Evolutionary conservation across 2,888 invertebrate genomes (phyloP).

Genomic region (Drosophila falleni): DNA sequence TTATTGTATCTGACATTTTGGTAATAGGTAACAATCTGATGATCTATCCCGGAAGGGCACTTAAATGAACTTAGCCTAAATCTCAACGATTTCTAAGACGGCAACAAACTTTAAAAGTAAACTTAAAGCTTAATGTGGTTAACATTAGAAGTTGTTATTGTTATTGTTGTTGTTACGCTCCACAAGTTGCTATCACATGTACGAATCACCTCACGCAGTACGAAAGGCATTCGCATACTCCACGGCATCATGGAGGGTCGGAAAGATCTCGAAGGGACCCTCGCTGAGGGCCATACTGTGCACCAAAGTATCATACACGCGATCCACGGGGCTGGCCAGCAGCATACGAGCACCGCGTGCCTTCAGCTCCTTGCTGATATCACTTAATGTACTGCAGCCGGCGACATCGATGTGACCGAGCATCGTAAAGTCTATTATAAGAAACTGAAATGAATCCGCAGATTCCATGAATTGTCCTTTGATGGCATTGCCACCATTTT

Average conservation of each 20-base stretch:
- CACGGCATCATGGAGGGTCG: conserved; percentile 89
- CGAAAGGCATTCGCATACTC: conserved; percentile 84
- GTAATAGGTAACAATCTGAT: conserved; percentile 35
- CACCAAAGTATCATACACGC: conserved; percentile 83
- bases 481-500: conserved; percentile 49
- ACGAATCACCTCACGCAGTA: conserved; percentile 68
- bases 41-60: conserved; percentile 43
- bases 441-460: conserved; percentile 69
- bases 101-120: conserved; percentile 46
- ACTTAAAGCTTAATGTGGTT: conserved; percentile 28
- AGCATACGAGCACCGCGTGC: conserved; percentile 87
- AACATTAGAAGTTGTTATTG: conserved; percentile 35
- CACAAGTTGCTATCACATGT: conserved; percentile 49
- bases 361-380: conserved; percentile 86
- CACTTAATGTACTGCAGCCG: conserved; percentile 87
- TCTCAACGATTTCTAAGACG: conserved; percentile 47
- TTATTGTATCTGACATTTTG: conserved; percentile 42
- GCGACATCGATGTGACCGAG: conserved; percentile 89
- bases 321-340: conserved; percentile 87
- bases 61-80: conserved; percentile 59
- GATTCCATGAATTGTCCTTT: conserved; percentile 42
- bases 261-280: conserved; percentile 86
- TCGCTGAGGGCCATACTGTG: conserved; percentile 84
- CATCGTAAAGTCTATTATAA: conserved; percentile 88
- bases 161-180: conserved; percentile 55